A percentile compares a stretch with the other conserved stretches of the same genome.
phyloP scores from a whole-genome alignment of 2,888 invertebrate species.

The Cantharis rustica region DNA sequence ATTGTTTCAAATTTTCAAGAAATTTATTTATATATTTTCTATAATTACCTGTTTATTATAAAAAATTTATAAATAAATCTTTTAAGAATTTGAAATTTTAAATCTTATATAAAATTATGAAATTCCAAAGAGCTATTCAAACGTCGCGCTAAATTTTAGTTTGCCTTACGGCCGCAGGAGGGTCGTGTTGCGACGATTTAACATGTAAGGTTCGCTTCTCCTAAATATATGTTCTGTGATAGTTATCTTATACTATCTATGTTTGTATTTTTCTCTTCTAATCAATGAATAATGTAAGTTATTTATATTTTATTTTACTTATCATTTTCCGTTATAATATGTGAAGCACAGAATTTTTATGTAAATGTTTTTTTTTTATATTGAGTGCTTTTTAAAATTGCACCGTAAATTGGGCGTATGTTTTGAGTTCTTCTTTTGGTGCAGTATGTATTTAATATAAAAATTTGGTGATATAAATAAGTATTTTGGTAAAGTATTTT shows the following conservation, averaged over 20 bases:
- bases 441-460: background rate
- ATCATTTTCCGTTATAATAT: background rate
- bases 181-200: no score
- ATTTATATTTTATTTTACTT: background rate
- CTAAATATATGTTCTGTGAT: no score
- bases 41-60: no score
- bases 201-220: no score
- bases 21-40: no score
- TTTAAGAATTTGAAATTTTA: no score
- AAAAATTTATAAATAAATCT: no score
- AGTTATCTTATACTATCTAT: background rate
- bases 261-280: background rate
- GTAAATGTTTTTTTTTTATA: background rate
- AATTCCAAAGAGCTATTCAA: no score
- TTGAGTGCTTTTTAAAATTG: background rate
- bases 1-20: no score
- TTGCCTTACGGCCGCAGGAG: no score
- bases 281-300: background rate
- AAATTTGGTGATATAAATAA: background rate
- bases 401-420: background rate
- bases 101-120: no score
- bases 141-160: no score
- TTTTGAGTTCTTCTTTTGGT: background rate
- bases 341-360: background rate
- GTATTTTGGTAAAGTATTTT: background rate